These are phyloP conservation scores for Neoniphon sammara DNA, from an alignment of 2,797 vertebrate genomes.

Conservation along the genomic window DNA sequence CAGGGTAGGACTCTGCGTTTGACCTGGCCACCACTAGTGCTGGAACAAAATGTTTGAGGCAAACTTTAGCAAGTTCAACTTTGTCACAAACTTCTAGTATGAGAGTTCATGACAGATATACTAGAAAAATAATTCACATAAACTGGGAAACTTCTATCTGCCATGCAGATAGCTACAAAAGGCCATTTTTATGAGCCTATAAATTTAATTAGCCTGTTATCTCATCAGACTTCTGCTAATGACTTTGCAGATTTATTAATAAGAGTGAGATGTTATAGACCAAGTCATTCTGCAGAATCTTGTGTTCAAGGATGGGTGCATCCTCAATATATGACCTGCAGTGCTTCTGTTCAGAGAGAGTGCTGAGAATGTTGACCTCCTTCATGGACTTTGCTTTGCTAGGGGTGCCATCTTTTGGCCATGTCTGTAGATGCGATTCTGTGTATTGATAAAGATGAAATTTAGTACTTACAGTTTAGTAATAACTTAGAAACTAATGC, in stretches of 20 bases:
- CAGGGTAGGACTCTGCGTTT: neutral
- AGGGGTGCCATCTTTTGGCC: conserved; percentile 61
- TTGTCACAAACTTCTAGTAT: too few relatives aligned
- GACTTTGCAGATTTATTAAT: too few relatives aligned
- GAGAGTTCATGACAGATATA: neutral
- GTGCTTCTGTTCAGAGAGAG: conserved; percentile 8
- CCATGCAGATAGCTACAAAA: conserved; percentile 36
- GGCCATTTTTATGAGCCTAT: conserved; percentile 23
- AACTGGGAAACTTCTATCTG: conserved; percentile 41
- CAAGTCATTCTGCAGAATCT: neutral
- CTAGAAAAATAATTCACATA: conserved; percentile 19
- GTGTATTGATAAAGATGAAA: neutral
- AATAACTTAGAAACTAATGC: neutral
- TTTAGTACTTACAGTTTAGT: neutral
- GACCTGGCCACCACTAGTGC: neutral
- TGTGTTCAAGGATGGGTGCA: neutral
- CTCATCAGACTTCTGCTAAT: neutral
- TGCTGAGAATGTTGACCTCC: neutral
- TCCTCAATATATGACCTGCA: conserved; percentile 2
- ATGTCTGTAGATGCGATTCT: conserved; percentile 18
- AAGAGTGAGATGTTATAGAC: conserved; percentile 7
- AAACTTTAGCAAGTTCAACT: too few relatives aligned
- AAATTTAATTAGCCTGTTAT: conserved; percentile 14
- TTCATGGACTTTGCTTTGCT: conserved; percentile 21
- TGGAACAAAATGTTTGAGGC: neutral